Evolutionary conservation across 2,888 invertebrate species (phyloP).

Genomic region (Zaprionus lineosus): DNA sequence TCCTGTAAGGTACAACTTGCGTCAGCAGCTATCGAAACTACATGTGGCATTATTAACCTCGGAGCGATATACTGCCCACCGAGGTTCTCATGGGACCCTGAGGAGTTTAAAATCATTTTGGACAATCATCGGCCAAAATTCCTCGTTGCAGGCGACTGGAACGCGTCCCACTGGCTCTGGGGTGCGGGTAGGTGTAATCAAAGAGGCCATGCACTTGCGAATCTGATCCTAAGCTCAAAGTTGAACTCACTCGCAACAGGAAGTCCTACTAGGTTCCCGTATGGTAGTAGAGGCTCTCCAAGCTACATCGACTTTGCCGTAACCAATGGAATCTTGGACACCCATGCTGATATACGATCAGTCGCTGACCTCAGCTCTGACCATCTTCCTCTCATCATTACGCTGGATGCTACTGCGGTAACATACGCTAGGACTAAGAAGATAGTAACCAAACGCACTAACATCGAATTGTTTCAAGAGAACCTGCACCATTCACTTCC

Average conservation of each 20-base stretch:
- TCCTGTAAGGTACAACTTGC: neutral
- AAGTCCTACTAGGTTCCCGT: too few relatives aligned
- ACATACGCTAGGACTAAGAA: too few relatives aligned
- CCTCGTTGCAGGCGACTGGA: slow-evolving; percentile 8
- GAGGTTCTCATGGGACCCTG: neutral
- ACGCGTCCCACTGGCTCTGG: slow-evolving; percentile 14
- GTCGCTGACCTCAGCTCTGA: too few relatives aligned
- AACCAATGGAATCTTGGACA: too few relatives aligned
- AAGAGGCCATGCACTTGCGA: slow-evolving; percentile 2
- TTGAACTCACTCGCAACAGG: neutral
- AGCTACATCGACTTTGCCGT: neutral
- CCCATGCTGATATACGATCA: too few relatives aligned
- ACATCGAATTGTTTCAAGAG: too few relatives aligned
- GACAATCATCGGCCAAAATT: neutral
- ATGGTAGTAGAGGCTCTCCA: neutral
- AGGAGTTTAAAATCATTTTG: neutral
- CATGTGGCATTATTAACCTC: neutral
- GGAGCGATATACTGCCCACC: neutral
- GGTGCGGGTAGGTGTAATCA: slow-evolving; percentile 6
- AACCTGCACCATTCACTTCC: too few relatives aligned
- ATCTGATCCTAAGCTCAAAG: neutral
- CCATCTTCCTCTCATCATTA: too few relatives aligned
- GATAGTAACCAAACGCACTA: too few relatives aligned
- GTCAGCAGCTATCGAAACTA: too few relatives aligned
- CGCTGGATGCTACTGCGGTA: too few relatives aligned